These are phyloP conservation scores for cattle (Bos taurus) DNA, from an alignment of 2,113 vertebrate species.

Conservation along the genomic window DNA sequence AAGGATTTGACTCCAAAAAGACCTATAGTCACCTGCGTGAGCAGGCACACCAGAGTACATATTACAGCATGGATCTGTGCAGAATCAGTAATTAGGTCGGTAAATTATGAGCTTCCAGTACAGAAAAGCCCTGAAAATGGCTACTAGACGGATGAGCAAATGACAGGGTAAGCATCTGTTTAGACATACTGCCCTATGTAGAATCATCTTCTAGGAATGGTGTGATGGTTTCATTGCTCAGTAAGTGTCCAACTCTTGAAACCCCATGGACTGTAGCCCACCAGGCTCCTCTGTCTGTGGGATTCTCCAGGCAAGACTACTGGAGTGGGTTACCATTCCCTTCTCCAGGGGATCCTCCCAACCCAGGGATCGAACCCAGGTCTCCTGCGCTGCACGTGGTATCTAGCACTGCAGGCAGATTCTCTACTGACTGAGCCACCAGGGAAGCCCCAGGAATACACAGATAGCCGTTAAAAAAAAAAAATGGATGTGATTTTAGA, in stretches of 20 bases:
- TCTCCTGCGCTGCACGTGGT: neutral
- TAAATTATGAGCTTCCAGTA: conserved; percentile 38
- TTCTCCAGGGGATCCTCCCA: neutral
- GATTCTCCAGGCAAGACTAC: neutral
- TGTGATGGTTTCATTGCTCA: neutral
- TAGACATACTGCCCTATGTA: neutral
- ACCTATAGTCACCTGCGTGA: neutral
- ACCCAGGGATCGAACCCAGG: neutral
- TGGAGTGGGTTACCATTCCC: neutral
- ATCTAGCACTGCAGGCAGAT: neutral
- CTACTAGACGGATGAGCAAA: neutral
- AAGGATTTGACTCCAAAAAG: neutral
- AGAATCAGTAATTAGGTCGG: neutral
- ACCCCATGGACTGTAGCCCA: accelerated
- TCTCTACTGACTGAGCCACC: neutral
- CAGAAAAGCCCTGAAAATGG: neutral
- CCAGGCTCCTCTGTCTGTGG: neutral
- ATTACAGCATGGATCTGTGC: neutral
- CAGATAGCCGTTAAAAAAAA: neutral
- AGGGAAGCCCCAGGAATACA: neutral
- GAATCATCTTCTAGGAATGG: neutral
- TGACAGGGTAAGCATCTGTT: neutral
- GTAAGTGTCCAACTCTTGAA: neutral
- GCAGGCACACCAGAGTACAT: neutral
- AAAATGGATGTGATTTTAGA: neutral